Evolutionary conservation across 2,113 vertebrate species (phyloP).

Genomic region (Prolemur simus): DNA sequence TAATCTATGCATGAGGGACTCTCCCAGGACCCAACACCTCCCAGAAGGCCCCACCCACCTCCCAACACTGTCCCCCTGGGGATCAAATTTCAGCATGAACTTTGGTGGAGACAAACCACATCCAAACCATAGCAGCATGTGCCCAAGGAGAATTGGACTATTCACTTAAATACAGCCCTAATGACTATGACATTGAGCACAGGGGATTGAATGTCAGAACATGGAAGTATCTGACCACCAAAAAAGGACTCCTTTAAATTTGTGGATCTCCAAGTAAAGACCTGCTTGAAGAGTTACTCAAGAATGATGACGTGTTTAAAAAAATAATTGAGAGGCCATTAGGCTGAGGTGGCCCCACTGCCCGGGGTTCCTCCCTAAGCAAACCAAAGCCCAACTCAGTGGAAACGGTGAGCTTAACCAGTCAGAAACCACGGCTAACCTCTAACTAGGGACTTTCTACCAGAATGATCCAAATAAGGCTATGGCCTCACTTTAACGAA

Average conservation of each 20-base stretch:
- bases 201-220: background rate
- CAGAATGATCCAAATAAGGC: background rate
- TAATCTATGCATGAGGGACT: background rate
- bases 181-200: background rate
- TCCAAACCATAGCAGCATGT: background rate
- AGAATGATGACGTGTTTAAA: background rate
- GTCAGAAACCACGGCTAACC: background rate
- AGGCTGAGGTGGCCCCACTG: background rate
- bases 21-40: too few relatives aligned
- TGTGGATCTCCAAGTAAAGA: background rate
- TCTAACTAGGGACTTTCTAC: background rate
- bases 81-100: background rate
- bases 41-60: background rate
- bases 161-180: background rate
- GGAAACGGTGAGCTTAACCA: background rate
- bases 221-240: background rate
- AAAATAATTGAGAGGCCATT: background rate
- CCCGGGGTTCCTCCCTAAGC: background rate
- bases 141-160: background rate
- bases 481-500: background rate
- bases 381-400: background rate
- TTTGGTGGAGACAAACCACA: background rate
- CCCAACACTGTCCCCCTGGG: background rate
- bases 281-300: background rate
- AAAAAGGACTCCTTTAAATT: background rate